phyloP scores from a whole-genome alignment of 2,888 invertebrate species.

The Clostera curtula region DNA sequence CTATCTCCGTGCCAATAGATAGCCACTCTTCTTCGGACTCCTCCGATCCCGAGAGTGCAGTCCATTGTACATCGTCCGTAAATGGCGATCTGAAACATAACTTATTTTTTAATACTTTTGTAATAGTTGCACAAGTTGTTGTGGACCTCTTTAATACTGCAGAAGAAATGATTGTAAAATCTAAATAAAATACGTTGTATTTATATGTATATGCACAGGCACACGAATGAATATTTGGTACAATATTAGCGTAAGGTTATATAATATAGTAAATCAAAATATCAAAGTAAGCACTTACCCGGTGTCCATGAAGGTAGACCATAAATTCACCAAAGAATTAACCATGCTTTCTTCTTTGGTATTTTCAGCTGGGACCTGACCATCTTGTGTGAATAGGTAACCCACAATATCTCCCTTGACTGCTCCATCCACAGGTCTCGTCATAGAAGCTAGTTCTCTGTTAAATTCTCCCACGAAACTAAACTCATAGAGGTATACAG shows the following conservation, averaged over 20 bases:
- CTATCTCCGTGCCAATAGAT: conserved; percentile 27
- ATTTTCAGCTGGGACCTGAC: conserved; percentile 13
- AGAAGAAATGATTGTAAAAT: too few species aligned
- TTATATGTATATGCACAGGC: too few species aligned
- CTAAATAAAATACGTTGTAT: too few species aligned
- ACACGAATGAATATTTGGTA: too few species aligned
- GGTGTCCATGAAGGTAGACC: conserved; percentile 65
- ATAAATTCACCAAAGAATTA: conserved; percentile 34
- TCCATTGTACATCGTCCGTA: conserved; percentile 31
- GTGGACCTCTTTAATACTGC: too few species aligned
- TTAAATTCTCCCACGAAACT: conserved; percentile 66
- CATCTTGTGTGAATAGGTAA: conserved; percentile 59
- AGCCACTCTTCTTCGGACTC: conserved; percentile 38
- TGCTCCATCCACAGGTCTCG: conserved; percentile 51
- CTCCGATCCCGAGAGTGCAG: conserved; percentile 19
- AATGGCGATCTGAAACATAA: conserved; percentile 36
- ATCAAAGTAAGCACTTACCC: conserved; percentile 48
- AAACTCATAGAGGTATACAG: conserved; percentile 74
- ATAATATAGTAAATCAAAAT: neutral
- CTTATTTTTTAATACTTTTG: too few species aligned
- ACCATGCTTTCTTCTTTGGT: conserved; percentile 28
- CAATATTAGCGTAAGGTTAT: conserved; percentile 1
- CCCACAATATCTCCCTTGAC: conserved; percentile 71
- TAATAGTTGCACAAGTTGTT: too few species aligned
- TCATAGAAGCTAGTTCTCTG: conserved; percentile 49